A percentile compares a stretch with the other conserved stretches of the same genome.
phyloP scores from a whole-genome alignment of 2,113 vertebrate genomes.

The Callopanchax toddi region DNA sequence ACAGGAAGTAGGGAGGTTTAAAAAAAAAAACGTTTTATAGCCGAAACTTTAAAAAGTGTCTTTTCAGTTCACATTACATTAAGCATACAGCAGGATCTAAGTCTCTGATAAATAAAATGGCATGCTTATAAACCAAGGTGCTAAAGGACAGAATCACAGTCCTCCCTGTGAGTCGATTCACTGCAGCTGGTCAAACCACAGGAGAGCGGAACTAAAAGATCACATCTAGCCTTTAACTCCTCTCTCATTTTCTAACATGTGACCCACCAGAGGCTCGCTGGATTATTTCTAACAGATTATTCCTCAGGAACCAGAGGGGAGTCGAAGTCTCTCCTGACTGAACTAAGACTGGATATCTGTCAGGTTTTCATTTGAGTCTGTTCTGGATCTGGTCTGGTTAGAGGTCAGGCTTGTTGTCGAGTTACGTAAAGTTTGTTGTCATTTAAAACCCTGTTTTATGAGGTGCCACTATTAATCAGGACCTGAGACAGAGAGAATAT shows the following conservation, averaged over 20 bases:
- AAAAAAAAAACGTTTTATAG: neutral
- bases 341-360: neutral
- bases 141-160: neutral
- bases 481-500: no score
- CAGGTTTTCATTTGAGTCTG: constrained; percentile 14
- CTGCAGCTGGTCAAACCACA: constrained; percentile 37
- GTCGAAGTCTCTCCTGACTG: neutral
- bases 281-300: constrained; percentile 65
- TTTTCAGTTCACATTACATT: neutral
- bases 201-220: constrained; percentile 58
- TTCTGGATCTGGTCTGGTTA: neutral
- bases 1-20: no score
- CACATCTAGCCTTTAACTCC: constrained; percentile 40
- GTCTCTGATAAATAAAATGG: neutral
- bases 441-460: no score
- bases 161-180: neutral
- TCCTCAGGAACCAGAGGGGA: constrained; percentile 26
- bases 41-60: neutral
- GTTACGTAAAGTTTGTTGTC: no score
- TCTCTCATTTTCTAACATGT: constrained; percentile 56
- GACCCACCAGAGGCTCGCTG: constrained; percentile 41
- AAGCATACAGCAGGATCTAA: neutral
- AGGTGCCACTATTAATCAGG: no score
- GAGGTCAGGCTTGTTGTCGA: no score
- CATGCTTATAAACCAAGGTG: neutral